Base-by-base conservation (phyloP, 2,888 invertebrate genomes). In the Drosophila anceps region DNA sequence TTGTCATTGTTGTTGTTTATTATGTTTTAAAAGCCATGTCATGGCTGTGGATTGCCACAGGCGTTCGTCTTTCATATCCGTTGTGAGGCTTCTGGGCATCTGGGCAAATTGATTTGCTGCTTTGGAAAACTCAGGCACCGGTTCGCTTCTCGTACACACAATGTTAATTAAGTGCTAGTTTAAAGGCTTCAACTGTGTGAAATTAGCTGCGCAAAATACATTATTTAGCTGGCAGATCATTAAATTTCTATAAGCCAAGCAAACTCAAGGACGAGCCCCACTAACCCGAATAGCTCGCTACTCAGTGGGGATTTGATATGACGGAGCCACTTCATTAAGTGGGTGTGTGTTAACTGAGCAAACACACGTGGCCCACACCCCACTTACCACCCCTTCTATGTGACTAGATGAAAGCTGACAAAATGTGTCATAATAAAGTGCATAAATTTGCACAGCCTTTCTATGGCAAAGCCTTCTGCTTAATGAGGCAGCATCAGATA, bases 31-130 rank as follows among this genome's bases (percentile, higher is more conserved):
- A 67, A 55, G 67, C 39, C 54, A 53, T 69, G 70, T 54, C 37
- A 59, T 46, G 46, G 15, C 37, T 48, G 48, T 24, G 24, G 15
- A 13, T 31, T 54, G 64, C 84, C 73, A 51, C 69, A 71, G 84
- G 84, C 78, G 82, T 62, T 75, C 82, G 82, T 71, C 84, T 84
- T 88, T 88, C 88, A 88, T 86, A 86, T 88, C 85, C 85, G 80
- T 67, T 62, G 18, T 31, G 12, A 44, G 46, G 66, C 74, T 82
- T 84, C 84, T 84, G 88, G 63, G 67, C 54, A 43, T 55, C 50
- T 67, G 67, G 65, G 82, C 82, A 85, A 85, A 85, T 85, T 85
- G 84, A 88, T 85, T 84, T 73, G 44, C 15, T 31, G 62, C 43
- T 7, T 10, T 24, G 24, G 64, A 54, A 41, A 54, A 51, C 8